Conservation (phyloP, 1,140 invertebrate genomes). For the Trachelipus rathkii region DNA sequence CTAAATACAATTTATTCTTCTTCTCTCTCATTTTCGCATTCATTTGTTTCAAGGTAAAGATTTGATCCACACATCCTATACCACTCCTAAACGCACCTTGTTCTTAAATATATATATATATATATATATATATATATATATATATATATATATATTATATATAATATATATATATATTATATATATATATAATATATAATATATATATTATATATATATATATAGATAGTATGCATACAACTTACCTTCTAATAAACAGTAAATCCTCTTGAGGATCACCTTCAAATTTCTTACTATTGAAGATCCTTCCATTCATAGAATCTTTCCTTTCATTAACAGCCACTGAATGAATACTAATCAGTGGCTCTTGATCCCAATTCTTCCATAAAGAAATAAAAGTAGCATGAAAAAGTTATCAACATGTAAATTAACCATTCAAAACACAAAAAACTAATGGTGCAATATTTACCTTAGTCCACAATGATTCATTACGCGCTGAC, state of each 20-base stretch:
- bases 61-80: too few species aligned
- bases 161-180: slow-evolving; percentile 15
- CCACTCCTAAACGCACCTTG: too few species aligned
- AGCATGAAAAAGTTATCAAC: too few species aligned
- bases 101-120: too few species aligned
- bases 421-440: too few species aligned
- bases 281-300: background rate
- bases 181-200: slow-evolving; percentile 15
- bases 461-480: slow-evolving; percentile 66
- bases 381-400: background rate
- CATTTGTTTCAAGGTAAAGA: too few species aligned
- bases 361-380: slow-evolving; percentile 83
- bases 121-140: too few species aligned
- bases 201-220: background rate
- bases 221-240: background rate
- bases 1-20: too few species aligned
- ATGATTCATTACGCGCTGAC: slow-evolving; percentile 74
- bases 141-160: background rate
- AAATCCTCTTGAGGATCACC: slow-evolving; percentile 6
- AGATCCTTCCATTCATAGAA: background rate
- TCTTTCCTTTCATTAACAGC: background rate
- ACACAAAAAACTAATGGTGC: too few species aligned
- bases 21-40: too few species aligned
- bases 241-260: background rate
- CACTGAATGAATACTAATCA: slow-evolving; percentile 56